phyloP scores from a whole-genome alignment of 2,113 vertebrate species.

The Triplophysa siluroides region DNA sequence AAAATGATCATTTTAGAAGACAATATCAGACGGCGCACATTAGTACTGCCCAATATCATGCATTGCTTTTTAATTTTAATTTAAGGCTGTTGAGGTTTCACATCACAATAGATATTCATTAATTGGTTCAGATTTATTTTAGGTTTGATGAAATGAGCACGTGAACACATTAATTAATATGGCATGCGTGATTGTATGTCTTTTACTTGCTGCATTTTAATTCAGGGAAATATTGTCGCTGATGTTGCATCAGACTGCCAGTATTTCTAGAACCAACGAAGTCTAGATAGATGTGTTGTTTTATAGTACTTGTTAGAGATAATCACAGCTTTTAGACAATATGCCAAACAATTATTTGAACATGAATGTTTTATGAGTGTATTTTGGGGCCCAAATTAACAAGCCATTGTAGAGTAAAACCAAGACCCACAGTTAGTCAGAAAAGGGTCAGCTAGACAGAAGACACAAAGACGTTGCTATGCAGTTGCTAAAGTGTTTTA shows the following conservation, averaged over 20 bases:
- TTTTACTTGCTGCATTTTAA: conserved; percentile 1
- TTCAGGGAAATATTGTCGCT: conserved; percentile 7
- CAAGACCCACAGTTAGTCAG: background rate
- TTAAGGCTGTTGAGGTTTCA: background rate
- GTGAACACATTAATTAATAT: conserved; percentile 14
- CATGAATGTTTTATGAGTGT: background rate
- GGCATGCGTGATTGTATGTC: background rate
- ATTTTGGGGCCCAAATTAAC: background rate
- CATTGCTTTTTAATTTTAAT: background rate
- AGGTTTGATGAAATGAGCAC: background rate
- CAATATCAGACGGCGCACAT: too few relatives aligned
- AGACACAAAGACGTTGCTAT: too few relatives aligned
- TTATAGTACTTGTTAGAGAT: too few relatives aligned
- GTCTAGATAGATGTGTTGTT: background rate
- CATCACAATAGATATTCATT: conserved; percentile 1
- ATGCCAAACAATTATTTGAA: background rate
- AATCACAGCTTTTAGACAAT: background rate
- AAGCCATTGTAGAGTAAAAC: background rate
- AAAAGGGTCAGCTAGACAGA: background rate
- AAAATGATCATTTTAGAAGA: too few relatives aligned
- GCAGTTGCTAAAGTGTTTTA: too few relatives aligned
- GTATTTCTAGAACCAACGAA: background rate
- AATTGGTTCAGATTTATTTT: background rate
- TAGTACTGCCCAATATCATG: background rate
- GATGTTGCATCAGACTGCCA: background rate